phyloP scores from a whole-genome alignment of 2,797 vertebrate genomes.

The Scolopax bukidnonensis region DNA sequence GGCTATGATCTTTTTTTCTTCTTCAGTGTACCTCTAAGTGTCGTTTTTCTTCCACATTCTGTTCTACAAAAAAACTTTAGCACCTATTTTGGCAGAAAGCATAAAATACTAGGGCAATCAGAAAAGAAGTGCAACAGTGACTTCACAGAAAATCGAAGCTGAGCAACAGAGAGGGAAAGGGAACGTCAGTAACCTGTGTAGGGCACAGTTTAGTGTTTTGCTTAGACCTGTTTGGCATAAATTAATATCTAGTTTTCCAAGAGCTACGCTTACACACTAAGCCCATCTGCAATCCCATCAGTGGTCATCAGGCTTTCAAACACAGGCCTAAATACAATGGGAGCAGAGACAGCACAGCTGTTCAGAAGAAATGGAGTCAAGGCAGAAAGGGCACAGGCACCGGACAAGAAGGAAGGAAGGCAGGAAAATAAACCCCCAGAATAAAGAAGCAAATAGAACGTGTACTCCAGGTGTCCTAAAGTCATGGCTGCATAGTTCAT shows the following conservation, averaged over 20 bases:
- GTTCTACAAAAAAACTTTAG: slow-evolving; percentile 44
- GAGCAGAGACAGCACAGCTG: neutral
- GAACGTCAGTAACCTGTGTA: neutral
- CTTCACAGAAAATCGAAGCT: slow-evolving; percentile 35
- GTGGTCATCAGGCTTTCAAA: neutral
- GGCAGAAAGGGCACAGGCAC: neutral
- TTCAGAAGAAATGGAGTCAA: neutral
- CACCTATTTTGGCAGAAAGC: slow-evolving; percentile 34
- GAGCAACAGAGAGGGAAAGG: slow-evolving; percentile 20
- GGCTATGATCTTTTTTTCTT: neutral
- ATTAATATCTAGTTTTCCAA: neutral
- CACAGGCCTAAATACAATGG: neutral
- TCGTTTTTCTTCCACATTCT: slow-evolving; percentile 21
- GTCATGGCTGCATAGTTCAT: neutral
- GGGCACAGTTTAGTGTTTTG: neutral
- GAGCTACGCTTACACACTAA: rapidly evolving
- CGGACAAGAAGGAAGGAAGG: neutral
- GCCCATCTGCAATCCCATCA: neutral
- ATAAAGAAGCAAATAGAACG: neutral
- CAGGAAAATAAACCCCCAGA: neutral
- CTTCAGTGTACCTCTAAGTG: neutral
- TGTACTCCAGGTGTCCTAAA: neutral
- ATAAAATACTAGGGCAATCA: slow-evolving; percentile 38
- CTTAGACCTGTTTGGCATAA: neutral
- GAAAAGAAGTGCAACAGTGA: slow-evolving; percentile 13